Percentiles rank a stretch among this genome's conserved stretches.
Evolutionary conservation across 2,888 invertebrate species (phyloP).

Genomic region (Eristalinus aeneus): DNA sequence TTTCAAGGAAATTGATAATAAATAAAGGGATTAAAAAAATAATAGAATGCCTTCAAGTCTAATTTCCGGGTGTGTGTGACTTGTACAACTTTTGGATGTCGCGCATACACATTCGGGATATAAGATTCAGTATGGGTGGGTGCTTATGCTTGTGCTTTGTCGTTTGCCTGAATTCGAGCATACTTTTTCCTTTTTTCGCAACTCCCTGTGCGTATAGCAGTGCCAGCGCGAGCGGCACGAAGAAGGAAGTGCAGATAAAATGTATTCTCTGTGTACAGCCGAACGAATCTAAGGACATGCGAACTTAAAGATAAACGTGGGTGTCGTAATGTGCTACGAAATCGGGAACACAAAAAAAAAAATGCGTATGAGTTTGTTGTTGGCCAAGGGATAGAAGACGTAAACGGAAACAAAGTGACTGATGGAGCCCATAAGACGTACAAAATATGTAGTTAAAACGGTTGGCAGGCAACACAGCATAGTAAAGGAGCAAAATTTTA

Average conservation of each 20-base stretch:
- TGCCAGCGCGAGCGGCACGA: conserved; percentile 32
- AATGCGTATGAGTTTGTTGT: conserved; percentile 50
- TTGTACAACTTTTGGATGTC: conserved; percentile 28
- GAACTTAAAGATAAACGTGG: conserved; percentile 61
- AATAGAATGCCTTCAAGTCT: conserved; percentile 39
- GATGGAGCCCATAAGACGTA: conserved; percentile 49
- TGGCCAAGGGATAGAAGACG: conserved; percentile 24
- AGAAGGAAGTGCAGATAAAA: conserved; percentile 55
- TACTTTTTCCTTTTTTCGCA: conserved; percentile 17
- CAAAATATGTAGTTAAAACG: conserved; percentile 41
- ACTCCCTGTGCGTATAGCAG: conserved; percentile 48
- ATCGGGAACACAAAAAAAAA: conserved; percentile 5
- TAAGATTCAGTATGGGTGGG: conserved; percentile 1
- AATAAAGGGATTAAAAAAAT: conserved; percentile 40
- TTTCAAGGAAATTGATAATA: conserved; percentile 41
- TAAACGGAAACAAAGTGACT: conserved; percentile 37
- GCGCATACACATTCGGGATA: background rate
- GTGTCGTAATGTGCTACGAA: conserved; percentile 47
- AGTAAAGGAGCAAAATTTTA: conserved; percentile 32
- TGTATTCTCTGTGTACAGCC: conserved; percentile 33
- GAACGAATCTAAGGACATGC: conserved; percentile 49
- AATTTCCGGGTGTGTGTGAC: conserved; percentile 48
- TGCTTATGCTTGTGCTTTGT: background rate
- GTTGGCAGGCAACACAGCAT: conserved; percentile 23
- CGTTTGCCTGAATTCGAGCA: background rate